Evolutionary conservation across 2,888 invertebrate species (phyloP).

Genomic region (Iphiclides podalirius): DNA sequence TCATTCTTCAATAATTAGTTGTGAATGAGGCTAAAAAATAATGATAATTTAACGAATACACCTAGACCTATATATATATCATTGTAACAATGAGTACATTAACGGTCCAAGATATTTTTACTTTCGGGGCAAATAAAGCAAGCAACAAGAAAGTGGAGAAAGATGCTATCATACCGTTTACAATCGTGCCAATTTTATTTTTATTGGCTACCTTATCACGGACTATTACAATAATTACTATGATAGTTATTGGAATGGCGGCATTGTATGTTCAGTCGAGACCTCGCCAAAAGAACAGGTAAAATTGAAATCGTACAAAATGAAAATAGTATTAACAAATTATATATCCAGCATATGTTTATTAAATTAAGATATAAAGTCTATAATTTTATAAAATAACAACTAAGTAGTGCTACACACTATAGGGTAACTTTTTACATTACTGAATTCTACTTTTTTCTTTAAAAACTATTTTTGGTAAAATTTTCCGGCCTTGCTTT

Average conservation of each 20-base stretch:
- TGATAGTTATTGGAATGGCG: slow-evolving; percentile 67
- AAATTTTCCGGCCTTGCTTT: no score
- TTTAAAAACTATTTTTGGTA: no score
- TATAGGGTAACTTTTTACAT: no score
- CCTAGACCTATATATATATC: not conserved
- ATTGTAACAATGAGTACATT: slow-evolving; percentile 37
- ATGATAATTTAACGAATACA: no score
- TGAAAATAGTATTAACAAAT: slow-evolving; percentile 1
- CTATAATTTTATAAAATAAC: no score
- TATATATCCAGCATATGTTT: no score
- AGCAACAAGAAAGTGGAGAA: slow-evolving; percentile 55
- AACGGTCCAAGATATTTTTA: slow-evolving; percentile 57
- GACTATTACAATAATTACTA: slow-evolving; percentile 55
- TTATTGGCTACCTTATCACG: slow-evolving; percentile 57
- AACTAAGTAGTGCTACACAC: no score
- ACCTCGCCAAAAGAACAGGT: slow-evolving; percentile 72
- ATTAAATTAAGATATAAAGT: no score
- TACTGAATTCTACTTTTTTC: no score
- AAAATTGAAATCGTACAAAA: slow-evolving; percentile 1
- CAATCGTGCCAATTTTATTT: slow-evolving; percentile 61
- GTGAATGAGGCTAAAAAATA: no score
- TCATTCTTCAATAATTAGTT: no score
- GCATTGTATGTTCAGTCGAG: slow-evolving; percentile 63
- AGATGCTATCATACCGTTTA: slow-evolving; percentile 62
- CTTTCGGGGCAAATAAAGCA: slow-evolving; percentile 44